Evolutionary conservation across 2,888 invertebrate species (phyloP), one percentile per base, ranked within the genome.

Genomic region (Lycocerus yunnanus): DNA sequence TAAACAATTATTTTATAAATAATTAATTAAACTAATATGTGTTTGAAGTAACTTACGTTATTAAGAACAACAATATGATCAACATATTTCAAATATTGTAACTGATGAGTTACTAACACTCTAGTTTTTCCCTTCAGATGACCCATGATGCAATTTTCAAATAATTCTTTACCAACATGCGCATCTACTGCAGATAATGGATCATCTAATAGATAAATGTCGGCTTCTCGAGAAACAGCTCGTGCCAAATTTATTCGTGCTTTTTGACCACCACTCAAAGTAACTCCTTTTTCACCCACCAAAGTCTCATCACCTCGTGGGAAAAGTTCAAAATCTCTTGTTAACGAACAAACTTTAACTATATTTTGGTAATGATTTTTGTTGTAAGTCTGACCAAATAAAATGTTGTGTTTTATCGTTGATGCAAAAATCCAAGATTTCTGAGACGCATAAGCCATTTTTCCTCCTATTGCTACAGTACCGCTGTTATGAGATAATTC

Each of bases 161-260:
- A 95, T 6, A 95, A 87, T 84, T 93, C 92, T 75, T 91, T 90
- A 0, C 93, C 93, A n/a, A 95, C 95, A 77, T 92, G 91, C 0
- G 93, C 89, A 85, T 95, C 95, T 0, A 95, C 95, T 0, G 95
- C 94, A 71, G 93, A 93, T 2, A 95, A 85, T 0, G 95, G 95
- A 87, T 95, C 95, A 83, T 95, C 95, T 58, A 95, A 84, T 3
- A 95, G 86, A 82, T 94, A 95, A 72, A 95, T 90, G 81, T 93
- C 91, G 24, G 94, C 93, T 82, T 94, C 89, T 84, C 92, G 89
- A 81, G 95, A 96, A 72, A 95, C 90, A 9, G 95, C 93, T 78
- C 95, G 88, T 0, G 93, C 94, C 27, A 95, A 88, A 79, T 93
- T 93, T 65, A 96, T 91, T 75, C 95, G 89, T 0, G 95, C 95